These are phyloP conservation scores for Pteropus rufus DNA, from an alignment of 2,797 vertebrate genomes.

Conservation along the genomic window DNA sequence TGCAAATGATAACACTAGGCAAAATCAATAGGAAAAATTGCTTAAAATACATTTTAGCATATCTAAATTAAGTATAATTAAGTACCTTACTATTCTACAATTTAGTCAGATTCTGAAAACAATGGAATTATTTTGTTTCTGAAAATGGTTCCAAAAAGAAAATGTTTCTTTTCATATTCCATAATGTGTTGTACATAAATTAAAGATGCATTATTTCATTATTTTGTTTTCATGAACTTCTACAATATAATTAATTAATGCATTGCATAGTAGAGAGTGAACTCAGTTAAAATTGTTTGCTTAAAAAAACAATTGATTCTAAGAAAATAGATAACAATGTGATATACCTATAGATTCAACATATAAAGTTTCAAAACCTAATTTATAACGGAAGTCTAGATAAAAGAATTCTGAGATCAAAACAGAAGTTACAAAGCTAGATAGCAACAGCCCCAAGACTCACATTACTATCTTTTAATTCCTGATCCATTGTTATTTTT, in stretches of 20 bases:
- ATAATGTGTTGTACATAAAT: background rate
- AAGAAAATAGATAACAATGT: background rate
- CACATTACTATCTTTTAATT: background rate
- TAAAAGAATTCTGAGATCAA: background rate
- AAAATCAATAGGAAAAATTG: background rate
- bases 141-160: background rate
- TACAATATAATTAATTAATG: background rate
- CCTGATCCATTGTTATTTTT: background rate
- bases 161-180: background rate
- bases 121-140: background rate
- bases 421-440: background rate
- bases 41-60: background rate
- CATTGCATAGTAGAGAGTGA: background rate
- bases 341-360: background rate
- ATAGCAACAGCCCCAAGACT: background rate
- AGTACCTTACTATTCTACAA: background rate
- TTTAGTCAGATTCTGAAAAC: background rate
- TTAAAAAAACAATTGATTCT: background rate
- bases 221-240: background rate
- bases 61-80: background rate
- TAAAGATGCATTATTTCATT: background rate
- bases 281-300: background rate
- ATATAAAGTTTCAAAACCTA: background rate
- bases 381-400: background rate
- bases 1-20: background rate